Evolutionary conservation across 2,888 invertebrate genomes (phyloP).

Genomic region (Busseola fusca): DNA sequence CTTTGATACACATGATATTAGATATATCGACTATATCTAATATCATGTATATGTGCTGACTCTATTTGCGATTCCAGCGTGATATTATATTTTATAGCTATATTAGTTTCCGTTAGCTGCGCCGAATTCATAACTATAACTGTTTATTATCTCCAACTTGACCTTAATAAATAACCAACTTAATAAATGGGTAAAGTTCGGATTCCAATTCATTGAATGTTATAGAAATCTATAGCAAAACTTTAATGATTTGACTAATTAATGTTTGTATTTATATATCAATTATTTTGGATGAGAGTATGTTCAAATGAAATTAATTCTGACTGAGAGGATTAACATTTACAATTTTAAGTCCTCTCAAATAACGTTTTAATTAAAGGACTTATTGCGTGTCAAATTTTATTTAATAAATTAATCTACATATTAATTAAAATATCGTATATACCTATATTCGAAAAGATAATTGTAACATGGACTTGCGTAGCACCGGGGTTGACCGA

Average conservation of each 20-base stretch:
- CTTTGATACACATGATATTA: too few species aligned
- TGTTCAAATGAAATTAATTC: constrained; percentile 8
- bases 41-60: constrained; percentile 9
- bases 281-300: constrained; percentile 5
- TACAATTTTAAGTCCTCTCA: neutral
- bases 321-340: neutral
- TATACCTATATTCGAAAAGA: neutral
- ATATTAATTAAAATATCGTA: too few species aligned
- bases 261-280: constrained; percentile 30
- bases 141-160: constrained; percentile 37
- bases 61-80: neutral
- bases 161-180: constrained; percentile 53
- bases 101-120: constrained; percentile 18
- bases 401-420: neutral
- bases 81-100: constrained; percentile 4
- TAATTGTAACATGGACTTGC: constrained; percentile 5
- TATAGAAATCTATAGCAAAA: constrained; percentile 47
- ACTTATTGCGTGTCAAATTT: neutral
- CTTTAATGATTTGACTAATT: constrained; percentile 35
- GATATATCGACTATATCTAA: constrained; percentile 5
- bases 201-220: constrained; percentile 51
- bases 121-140: constrained; percentile 44
- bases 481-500: constrained; percentile 26
- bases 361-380: neutral
- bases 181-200: constrained; percentile 50